These are phyloP conservation scores for Pithys albifrons DNA, from an alignment of 2,113 vertebrate species.

Conservation along the genomic window DNA sequence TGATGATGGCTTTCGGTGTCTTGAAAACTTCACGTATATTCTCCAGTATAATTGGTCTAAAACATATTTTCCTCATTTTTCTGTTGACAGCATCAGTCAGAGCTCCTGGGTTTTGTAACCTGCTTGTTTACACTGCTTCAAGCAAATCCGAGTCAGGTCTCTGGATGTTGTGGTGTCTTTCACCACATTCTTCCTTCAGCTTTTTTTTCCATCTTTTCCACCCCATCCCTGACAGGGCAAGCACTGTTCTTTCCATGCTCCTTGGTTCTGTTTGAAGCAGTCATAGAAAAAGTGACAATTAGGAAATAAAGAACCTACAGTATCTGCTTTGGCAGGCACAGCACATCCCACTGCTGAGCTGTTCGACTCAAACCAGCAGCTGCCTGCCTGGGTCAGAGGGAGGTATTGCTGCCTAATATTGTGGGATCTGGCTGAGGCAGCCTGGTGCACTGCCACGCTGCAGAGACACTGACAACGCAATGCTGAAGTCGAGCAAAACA, in stretches of 20 bases:
- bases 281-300: constrained; percentile 43
- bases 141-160: background rate
- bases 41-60: background rate
- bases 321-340: constrained; percentile 39
- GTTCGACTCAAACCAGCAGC: background rate
- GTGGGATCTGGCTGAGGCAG: background rate
- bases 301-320: constrained; percentile 53
- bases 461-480: background rate
- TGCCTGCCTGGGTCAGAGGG: background rate
- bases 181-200: background rate
- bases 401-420: background rate
- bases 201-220: background rate
- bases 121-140: background rate
- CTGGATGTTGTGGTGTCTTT: background rate
- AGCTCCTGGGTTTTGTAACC: background rate
- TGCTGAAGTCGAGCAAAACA: fast-evolving
- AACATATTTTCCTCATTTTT: background rate
- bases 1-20: background rate
- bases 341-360: background rate
- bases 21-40: background rate
- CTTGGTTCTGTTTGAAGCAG: constrained; percentile 21
- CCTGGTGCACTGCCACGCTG: background rate
- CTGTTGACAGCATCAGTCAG: background rate
- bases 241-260: background rate
- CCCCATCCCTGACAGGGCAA: constrained; percentile 14